Evolutionary conservation across 2,888 invertebrate genomes (phyloP).

Genomic region (Drosophila multiciliata): DNA sequence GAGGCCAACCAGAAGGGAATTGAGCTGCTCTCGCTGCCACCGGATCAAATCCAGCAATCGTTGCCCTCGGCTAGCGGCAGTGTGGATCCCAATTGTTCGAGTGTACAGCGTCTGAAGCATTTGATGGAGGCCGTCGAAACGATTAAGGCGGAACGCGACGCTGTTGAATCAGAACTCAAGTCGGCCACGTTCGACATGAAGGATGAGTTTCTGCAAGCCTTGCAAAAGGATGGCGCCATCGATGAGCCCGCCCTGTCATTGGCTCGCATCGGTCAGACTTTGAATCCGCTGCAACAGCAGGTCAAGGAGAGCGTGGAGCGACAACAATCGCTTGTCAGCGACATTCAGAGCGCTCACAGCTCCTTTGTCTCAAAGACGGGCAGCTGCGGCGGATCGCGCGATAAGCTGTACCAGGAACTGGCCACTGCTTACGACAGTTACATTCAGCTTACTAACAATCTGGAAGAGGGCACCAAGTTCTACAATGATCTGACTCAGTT

Average conservation of each 20-base stretch:
- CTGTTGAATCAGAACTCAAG: constrained; percentile 94
- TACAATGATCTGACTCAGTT: constrained; percentile 97
- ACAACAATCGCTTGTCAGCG: constrained; percentile 89
- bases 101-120: constrained; percentile 88
- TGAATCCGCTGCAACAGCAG: constrained; percentile 91
- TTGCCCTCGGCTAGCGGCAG: constrained; percentile 88
- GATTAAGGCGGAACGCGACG: constrained; percentile 95
- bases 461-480: constrained; percentile 98
- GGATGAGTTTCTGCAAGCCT: constrained; percentile 90
- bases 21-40: constrained; percentile 91
- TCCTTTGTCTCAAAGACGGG: constrained; percentile 87
- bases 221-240: constrained; percentile 91
- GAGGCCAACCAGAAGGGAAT: constrained; percentile 91
- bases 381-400: constrained; percentile 88
- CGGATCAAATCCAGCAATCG: constrained; percentile 88
- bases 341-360: constrained; percentile 87
- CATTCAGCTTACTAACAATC: constrained; percentile 94
- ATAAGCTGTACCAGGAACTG: constrained; percentile 92
- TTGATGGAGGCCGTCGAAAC: constrained; percentile 94
- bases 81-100: constrained; percentile 87
- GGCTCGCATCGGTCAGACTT: constrained; percentile 90
- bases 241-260: constrained; percentile 91
- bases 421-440: constrained; percentile 97
- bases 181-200: constrained; percentile 93
- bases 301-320: constrained; percentile 90